phyloP scores from a whole-genome alignment of 2,113 vertebrate genomes.

The Turdus rufiventris region DNA sequence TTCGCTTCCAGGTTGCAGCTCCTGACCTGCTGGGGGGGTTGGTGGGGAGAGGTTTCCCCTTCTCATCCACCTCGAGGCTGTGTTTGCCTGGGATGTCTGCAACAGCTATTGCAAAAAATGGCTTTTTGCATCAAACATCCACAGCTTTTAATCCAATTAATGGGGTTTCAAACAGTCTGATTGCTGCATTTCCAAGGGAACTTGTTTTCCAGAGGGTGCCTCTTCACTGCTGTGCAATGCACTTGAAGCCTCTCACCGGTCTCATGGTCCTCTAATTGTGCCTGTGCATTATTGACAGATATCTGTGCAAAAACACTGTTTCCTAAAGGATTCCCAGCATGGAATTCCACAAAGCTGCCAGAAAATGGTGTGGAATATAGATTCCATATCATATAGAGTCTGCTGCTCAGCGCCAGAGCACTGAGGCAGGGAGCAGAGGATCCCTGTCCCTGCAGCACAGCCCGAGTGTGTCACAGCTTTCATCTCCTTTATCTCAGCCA shows the following conservation, averaged over 20 bases:
- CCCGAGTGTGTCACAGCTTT: neutral
- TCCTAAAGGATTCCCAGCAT: rapidly evolving
- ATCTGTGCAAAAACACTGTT: neutral
- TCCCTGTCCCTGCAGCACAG: neutral
- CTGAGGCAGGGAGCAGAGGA: neutral
- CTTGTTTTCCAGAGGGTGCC: neutral
- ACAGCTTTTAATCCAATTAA: neutral
- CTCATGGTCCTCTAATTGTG: neutral
- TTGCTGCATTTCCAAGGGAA: rapidly evolving
- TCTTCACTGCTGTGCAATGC: neutral
- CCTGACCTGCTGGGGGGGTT: neutral
- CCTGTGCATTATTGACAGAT: neutral
- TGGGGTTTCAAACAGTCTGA: neutral
- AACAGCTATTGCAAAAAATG: neutral
- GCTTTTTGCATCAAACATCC: neutral
- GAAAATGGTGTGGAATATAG: rapidly evolving
- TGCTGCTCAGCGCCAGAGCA: neutral
- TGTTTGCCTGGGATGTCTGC: neutral
- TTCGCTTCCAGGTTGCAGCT: neutral
- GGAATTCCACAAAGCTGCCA: neutral
- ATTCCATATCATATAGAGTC: neutral
- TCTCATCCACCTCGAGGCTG: neutral
- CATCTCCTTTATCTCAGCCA: neutral
- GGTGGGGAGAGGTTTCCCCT: neutral
- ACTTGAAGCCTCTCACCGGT: rapidly evolving